Evolutionary conservation across 1,140 invertebrate genomes (phyloP), one percentile per base, ranked within the genome.

Genomic region (Cephus cinctus): DNA sequence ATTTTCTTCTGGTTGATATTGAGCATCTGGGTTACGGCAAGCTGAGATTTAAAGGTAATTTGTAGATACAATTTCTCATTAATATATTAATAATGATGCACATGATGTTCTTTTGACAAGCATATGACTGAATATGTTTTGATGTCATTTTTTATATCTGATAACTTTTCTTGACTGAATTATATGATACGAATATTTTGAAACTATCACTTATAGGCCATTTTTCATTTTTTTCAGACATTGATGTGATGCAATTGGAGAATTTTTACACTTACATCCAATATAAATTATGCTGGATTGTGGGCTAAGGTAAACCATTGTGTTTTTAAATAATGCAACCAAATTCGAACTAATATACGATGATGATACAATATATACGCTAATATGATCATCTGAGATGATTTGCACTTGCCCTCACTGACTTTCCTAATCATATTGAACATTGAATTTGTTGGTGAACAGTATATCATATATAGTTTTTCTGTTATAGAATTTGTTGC

Each of bases 351-450:
- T 27, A 14, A 18, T 18, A 15, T 15, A 35, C 9, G 18, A 57
- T 67, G 63, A 65, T 64, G 57, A 56, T 60, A 31, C 8, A 3
- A 43, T 49, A 32, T 59, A 59, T 67, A 67, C 65, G 65, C 65
- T 67, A 67, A 54, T 39, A 61, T 58, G 59, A 65, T 16, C 46
- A 44, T 36, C n/a, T 0, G 47, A 38, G 12, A 41, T 61, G 58
- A 65, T 50, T 56, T 14, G 4, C n/a, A 36, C 61, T 67, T 67
- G 65, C 65, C 65, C 63, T 67, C 65, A 50, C 65, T 67, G 65
- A 64, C 43, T 22, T 38, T 22, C 21, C 16, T 8, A 20, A 22
- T 27, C n/a, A 27, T 22, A 20, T 4, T 20, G 43, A 38, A 43
- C 15, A 34, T 31, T 27, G 36, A 20, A 14, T 47, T 21, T 2